These are phyloP conservation scores for Tragopan temminckii DNA, from an alignment of 2,797 vertebrate genomes.

Conservation along the genomic window DNA sequence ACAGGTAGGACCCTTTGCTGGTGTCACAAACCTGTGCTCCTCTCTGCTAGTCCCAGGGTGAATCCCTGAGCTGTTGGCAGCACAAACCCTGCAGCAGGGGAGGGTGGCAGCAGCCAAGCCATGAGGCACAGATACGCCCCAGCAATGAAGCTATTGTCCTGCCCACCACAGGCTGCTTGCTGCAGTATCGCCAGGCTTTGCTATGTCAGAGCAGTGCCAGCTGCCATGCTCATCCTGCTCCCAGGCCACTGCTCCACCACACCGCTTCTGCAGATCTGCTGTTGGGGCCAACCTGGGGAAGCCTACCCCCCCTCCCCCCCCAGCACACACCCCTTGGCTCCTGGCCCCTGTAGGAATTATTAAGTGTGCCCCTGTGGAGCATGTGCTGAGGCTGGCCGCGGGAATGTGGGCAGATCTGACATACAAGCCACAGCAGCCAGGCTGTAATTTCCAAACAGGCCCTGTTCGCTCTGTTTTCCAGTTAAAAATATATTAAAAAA, in stretches of 20 bases:
- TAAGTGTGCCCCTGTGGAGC: slow-evolving; percentile 76
- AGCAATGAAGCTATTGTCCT: not conserved
- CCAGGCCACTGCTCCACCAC: not conserved
- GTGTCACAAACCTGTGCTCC: not conserved
- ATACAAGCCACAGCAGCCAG: slow-evolving; percentile 78
- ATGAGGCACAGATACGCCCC: not conserved
- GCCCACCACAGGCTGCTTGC: rapidly evolving
- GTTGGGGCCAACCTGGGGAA: not conserved
- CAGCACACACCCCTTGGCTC: slow-evolving; percentile 54
- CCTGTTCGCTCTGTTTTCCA: slow-evolving; percentile 70
- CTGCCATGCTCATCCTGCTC: rapidly evolving
- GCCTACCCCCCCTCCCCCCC: not conserved
- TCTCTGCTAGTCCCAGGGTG: not conserved
- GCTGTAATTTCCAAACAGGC: slow-evolving; percentile 78
- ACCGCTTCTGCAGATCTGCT: not conserved
- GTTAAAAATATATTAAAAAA: slow-evolving; percentile 83
- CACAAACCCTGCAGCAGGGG: not conserved
- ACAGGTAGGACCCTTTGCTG: not conserved
- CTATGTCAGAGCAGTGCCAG: not conserved
- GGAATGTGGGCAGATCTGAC: slow-evolving; percentile 81
- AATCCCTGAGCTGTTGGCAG: not conserved
- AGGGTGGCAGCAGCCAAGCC: not conserved
- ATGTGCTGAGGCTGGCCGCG: slow-evolving; percentile 79
- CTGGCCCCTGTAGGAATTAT: slow-evolving; percentile 66
- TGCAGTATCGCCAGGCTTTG: not conserved